These are phyloP conservation scores for Hydrotaea cyrtoneurina DNA, from an alignment of 2,888 invertebrate genomes.

Conservation along the genomic window DNA sequence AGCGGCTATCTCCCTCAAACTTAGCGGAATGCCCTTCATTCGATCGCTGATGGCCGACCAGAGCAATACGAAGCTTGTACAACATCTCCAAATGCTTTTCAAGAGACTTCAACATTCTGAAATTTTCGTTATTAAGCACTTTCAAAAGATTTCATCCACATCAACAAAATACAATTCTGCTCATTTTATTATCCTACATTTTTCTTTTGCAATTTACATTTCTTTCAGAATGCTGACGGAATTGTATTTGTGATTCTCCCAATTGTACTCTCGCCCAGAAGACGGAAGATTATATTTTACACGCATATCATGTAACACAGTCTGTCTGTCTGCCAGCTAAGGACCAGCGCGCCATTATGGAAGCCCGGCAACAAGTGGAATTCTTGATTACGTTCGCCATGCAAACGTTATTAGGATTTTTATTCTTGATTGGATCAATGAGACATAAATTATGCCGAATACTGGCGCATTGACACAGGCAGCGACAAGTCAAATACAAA, in stretches of 20 bases:
- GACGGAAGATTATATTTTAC: not conserved
- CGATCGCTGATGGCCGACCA: too few species aligned
- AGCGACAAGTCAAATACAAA: not conserved
- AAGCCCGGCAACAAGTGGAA: conserved; percentile 36
- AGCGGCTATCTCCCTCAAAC: too few species aligned
- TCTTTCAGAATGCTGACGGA: not conserved
- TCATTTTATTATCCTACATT: not conserved
- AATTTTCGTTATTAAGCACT: too few species aligned
- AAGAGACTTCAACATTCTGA: too few species aligned
- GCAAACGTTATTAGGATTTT: conserved; percentile 23
- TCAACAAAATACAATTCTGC: too few species aligned
- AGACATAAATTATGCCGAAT: conserved; percentile 35
- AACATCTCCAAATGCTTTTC: too few species aligned
- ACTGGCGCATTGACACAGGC: conserved; percentile 4
- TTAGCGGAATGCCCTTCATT: too few species aligned
- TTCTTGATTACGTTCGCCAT: conserved; percentile 19
- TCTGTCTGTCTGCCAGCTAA: not conserved
- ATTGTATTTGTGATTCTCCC: not conserved
- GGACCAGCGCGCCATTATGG: conserved; percentile 15
- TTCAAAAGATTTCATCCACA: too few species aligned
- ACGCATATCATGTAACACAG: conserved; percentile 5
- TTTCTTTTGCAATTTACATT: not conserved
- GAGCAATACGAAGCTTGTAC: too few species aligned
- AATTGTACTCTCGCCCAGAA: not conserved
- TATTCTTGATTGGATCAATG: conserved; percentile 38